Evolutionary conservation across 2,888 invertebrate genomes (phyloP), one percentile per base, ranked within the genome.

Genomic region (Cloeon dipterum): DNA sequence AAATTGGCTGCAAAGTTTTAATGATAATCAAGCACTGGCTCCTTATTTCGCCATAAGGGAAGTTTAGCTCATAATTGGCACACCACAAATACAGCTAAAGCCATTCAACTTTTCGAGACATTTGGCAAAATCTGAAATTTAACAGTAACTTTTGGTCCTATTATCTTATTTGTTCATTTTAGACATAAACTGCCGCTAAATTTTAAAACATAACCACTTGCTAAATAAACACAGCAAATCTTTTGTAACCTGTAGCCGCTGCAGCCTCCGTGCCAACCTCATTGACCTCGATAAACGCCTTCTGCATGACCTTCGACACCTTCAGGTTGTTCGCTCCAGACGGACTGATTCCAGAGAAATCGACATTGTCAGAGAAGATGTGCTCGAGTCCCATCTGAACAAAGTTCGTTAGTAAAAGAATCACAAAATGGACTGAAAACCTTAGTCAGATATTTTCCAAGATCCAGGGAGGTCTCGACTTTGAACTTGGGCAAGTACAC

Each of bases 241-340:
- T n/a, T n/a, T n/a, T n/a, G n/a, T n/a, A n/a, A 79, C 82, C 77
- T 37, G 82, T 81, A 13, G 78, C 82, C 3, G 83, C 79, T 26
- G 83, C 74, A 1, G 81, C 78, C 50, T 83, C 85, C 2, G 79
- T 76, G 1, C 88, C 88, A 49, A 83, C 77, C 52, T 88, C 88
- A 52, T 82, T 77, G 0, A 88, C 77, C 49, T 81, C 77, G 46
- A 88, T 74, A 48, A 75, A 79, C 1, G 83, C 76, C 52, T 86
- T 86, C 50, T 88, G 86, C 1, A 82, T 53, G 3, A 75, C 74
- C 50, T 76, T 70, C 32, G 69, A 69, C 3, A 86, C 73, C 38
- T 49, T 56, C 16, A 86, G 51, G 0, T 49, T 48, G 38, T 61
- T 58, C 0, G 49, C 48, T 38, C 61, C 58, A 14, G 23, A 43